Percentiles rank a stretch among this genome's conserved stretches.
Evolutionary conservation across 2,113 vertebrate species (phyloP).

Genomic region (Picathartes gymnocephalus): DNA sequence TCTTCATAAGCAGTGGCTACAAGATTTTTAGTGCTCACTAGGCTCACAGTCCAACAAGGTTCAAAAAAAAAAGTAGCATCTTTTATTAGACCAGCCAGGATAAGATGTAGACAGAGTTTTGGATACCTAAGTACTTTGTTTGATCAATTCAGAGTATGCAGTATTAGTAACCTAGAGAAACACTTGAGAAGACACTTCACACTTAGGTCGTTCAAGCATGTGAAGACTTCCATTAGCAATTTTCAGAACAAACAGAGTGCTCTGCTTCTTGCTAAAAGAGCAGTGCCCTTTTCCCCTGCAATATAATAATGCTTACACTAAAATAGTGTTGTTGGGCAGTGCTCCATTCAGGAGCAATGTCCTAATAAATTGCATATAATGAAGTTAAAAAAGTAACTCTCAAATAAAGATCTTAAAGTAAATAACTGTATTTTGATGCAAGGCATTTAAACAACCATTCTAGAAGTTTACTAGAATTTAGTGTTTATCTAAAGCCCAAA

Average conservation of each 20-base stretch:
- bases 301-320: background rate
- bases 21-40: background rate
- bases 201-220: background rate
- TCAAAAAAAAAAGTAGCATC: background rate
- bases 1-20: background rate
- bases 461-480: background rate
- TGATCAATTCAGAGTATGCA: background rate
- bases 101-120: background rate
- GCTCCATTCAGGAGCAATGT: background rate
- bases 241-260: background rate
- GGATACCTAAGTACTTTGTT: background rate
- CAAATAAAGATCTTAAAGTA: background rate
- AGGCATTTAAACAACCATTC: background rate
- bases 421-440: background rate
- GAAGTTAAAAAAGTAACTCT: background rate
- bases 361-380: background rate
- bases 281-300: background rate
- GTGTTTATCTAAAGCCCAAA: background rate
- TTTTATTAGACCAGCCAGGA: background rate
- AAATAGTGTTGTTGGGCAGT: background rate
- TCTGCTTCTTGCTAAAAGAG: background rate
- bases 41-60: background rate
- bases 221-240: constrained; percentile 5
- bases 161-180: background rate
- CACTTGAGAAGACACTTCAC: background rate